These are phyloP conservation scores for Tholera decimalis DNA, from an alignment of 2,888 invertebrate species.

Conservation along the genomic window DNA sequence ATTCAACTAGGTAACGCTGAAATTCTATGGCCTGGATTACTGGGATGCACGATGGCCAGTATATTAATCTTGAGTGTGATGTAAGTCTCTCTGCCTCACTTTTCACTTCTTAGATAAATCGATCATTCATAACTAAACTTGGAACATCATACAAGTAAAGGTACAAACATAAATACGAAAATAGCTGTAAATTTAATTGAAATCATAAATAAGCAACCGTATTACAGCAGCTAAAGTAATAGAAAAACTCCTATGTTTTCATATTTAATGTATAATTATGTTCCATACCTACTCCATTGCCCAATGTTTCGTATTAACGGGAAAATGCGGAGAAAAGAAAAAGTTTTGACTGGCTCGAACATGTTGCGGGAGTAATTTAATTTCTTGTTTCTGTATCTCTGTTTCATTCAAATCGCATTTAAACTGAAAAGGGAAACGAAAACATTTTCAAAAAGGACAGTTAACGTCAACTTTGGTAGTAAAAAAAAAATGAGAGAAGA, in stretches of 20 bases:
- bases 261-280: constrained; percentile 45
- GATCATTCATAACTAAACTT: constrained; percentile 1
- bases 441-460: constrained; percentile 31
- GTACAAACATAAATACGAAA: background rate
- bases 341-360: constrained; percentile 45
- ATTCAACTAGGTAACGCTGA: constrained; percentile 53
- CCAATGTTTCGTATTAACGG: constrained; percentile 41
- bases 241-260: constrained; percentile 21
- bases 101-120: constrained; percentile 23
- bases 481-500: constrained; percentile 26
- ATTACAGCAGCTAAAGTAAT: background rate
- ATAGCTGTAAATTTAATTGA: constrained; percentile 12
- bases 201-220: constrained; percentile 8
- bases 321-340: constrained; percentile 52
- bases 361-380: constrained; percentile 65
- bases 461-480: constrained; percentile 19
- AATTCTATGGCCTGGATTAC: constrained; percentile 49
- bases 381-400: constrained; percentile 65
- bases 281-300: constrained; percentile 36
- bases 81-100: constrained; percentile 8
- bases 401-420: constrained; percentile 62
- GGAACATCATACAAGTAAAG: background rate
- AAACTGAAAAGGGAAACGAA: constrained; percentile 53
- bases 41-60: constrained; percentile 34
- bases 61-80: constrained; percentile 35